Evolutionary conservation across 2,113 vertebrate genomes (phyloP).

Genomic region (Cromileptes altivelis): DNA sequence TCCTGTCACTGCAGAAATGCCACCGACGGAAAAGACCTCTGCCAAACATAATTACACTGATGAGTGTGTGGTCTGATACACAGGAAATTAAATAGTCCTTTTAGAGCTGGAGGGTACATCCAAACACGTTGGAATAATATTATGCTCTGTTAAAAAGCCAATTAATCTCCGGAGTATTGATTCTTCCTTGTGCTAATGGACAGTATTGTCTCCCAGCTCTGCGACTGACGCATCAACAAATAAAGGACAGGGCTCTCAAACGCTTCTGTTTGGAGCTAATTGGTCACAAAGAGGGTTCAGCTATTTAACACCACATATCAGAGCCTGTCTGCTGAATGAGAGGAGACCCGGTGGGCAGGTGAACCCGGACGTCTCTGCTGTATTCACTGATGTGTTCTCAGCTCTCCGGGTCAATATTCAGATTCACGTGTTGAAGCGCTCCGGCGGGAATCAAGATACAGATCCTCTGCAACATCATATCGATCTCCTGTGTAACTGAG

Average conservation of each 20-base stretch:
- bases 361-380: not conserved
- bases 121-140: slow-evolving; percentile 64
- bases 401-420: not conserved
- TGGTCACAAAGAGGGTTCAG: slow-evolving; percentile 67
- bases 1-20: slow-evolving; percentile 40
- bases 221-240: slow-evolving; percentile 67
- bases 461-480: not conserved
- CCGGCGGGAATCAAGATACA: slow-evolving; percentile 5
- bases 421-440: not conserved
- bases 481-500: not conserved
- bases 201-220: slow-evolving; percentile 56
- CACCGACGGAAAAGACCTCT: slow-evolving; percentile 38
- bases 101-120: slow-evolving; percentile 57
- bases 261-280: slow-evolving; percentile 63
- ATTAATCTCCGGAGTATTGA: slow-evolving; percentile 74
- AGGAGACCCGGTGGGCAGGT: slow-evolving; percentile 38
- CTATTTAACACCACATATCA: slow-evolving; percentile 56
- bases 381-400: not conserved
- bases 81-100: slow-evolving; percentile 66
- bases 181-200: slow-evolving; percentile 71
- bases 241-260: slow-evolving; percentile 51
- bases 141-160: slow-evolving; percentile 69
- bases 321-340: slow-evolving; percentile 22
- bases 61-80: slow-evolving; percentile 58
- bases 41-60: slow-evolving; percentile 64